phyloP scores from a whole-genome alignment of 2,113 vertebrate genomes.

The Notothenia coriiceps region DNA sequence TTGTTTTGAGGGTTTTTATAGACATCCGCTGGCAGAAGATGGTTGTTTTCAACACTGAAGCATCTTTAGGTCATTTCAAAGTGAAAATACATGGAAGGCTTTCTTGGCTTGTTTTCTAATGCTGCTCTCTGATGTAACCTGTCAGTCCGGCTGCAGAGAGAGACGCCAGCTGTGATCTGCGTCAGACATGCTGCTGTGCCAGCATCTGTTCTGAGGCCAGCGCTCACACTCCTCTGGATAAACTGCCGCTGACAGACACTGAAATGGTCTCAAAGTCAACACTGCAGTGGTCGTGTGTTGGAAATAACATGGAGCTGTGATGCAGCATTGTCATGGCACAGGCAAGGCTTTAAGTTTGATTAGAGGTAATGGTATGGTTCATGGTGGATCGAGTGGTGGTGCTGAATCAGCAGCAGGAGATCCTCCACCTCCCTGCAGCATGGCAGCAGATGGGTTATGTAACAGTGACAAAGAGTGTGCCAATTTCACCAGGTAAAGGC shows the following conservation, averaged over 20 bases:
- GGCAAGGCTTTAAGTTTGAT: slow-evolving; percentile 12
- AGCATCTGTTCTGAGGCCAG: slow-evolving; percentile 73
- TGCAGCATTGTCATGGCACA: slow-evolving; percentile 7
- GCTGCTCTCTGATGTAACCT: slow-evolving; percentile 61
- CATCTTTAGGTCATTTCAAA: slow-evolving; percentile 73
- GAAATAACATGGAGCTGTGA: slow-evolving; percentile 18
- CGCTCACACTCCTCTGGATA: slow-evolving; percentile 43
- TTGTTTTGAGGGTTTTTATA: slow-evolving; percentile 42
- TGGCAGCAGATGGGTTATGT: slow-evolving; percentile 74
- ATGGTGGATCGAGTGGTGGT: not conserved
- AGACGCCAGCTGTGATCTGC: slow-evolving; percentile 74
- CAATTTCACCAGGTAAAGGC: slow-evolving; percentile 28
- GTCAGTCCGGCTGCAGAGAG: slow-evolving; percentile 62
- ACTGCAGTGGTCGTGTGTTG: slow-evolving; percentile 4
- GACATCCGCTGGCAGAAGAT: slow-evolving; percentile 45
- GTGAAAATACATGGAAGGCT: slow-evolving; percentile 54
- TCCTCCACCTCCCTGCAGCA: slow-evolving; percentile 47
- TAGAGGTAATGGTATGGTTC: slow-evolving; percentile 16
- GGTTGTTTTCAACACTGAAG: slow-evolving; percentile 32
- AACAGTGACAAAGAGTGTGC: slow-evolving; percentile 52
- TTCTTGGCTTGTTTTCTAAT: slow-evolving; percentile 24
- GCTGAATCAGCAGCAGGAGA: no score
- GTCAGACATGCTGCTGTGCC: slow-evolving; percentile 75
- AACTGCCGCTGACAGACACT: slow-evolving; percentile 14
- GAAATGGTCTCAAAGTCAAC: slow-evolving; percentile 44